Evolutionary conservation across 2,888 invertebrate genomes (phyloP).

Genomic region (Salpingus planirostris): DNA sequence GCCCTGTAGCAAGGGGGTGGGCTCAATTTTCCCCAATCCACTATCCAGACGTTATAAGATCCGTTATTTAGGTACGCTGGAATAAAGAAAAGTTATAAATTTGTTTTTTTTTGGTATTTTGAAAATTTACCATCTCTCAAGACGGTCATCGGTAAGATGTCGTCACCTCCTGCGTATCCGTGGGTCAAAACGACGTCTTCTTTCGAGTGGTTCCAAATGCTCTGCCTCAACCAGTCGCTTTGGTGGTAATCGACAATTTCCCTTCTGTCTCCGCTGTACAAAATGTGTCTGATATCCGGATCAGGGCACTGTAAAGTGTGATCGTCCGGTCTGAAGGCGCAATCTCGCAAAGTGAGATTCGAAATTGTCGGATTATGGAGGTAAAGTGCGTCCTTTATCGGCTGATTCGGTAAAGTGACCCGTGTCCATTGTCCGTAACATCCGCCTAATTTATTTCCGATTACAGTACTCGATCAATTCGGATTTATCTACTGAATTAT

Average conservation of each 20-base stretch:
- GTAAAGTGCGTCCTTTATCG: slow-evolving; percentile 54
- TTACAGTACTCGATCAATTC: no score
- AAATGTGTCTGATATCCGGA: slow-evolving; percentile 54
- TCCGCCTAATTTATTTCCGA: no score
- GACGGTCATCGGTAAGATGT: slow-evolving; percentile 62
- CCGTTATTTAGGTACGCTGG: slow-evolving; percentile 64
- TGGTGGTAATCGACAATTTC: slow-evolving; percentile 47
- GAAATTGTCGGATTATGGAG: slow-evolving; percentile 50
- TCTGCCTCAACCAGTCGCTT: slow-evolving; percentile 66
- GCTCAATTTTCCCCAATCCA: slow-evolving; percentile 68
- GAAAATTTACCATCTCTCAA: slow-evolving; percentile 54
- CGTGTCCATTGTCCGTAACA: no score
- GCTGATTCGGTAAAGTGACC: slow-evolving; percentile 33
- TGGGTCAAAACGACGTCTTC: slow-evolving; percentile 65
- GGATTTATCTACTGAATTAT: no score
- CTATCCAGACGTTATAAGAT: slow-evolving; percentile 65
- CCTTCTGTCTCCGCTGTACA: slow-evolving; percentile 52
- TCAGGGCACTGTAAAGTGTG: slow-evolving; percentile 64
- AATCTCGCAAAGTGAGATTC: slow-evolving; percentile 58
- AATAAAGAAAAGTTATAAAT: no score
- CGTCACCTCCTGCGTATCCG: slow-evolving; percentile 71
- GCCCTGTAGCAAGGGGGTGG: slow-evolving; percentile 59
- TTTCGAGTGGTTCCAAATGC: slow-evolving; percentile 58
- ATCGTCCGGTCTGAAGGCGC: slow-evolving; percentile 48
- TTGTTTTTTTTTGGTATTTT: not conserved